These are phyloP conservation scores for Simalia tracyae DNA, from an alignment of 2,797 vertebrate species.

Conservation along the genomic window DNA sequence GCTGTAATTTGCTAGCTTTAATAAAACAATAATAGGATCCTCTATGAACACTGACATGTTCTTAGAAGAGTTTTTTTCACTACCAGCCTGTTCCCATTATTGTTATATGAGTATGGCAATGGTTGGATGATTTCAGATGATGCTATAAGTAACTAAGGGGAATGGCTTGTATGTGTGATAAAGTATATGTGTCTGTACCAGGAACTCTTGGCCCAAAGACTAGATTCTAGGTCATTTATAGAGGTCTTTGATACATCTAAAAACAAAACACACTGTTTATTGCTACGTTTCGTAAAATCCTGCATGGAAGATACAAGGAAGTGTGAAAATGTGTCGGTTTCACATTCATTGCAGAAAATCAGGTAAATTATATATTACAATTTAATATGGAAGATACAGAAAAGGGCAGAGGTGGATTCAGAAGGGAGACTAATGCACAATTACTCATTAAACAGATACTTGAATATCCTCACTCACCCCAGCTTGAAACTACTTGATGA, in stretches of 20 bases:
- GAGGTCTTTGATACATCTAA: background rate
- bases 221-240: background rate
- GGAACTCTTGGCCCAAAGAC: background rate
- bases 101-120: background rate
- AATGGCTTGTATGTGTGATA: background rate
- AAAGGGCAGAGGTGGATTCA: background rate
- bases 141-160: background rate
- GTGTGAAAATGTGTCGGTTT: background rate
- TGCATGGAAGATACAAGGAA: background rate
- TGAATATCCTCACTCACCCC: background rate
- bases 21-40: no score
- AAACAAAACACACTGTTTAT: background rate
- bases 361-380: background rate
- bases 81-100: background rate
- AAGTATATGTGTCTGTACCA: background rate
- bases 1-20: no score
- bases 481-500: background rate
- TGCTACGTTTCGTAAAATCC: background rate
- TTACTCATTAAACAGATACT: background rate
- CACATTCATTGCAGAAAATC: background rate
- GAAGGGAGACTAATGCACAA: background rate
- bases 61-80: background rate
- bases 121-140: background rate
- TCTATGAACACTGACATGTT: background rate
- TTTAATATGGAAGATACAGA: background rate